phyloP scores from a whole-genome alignment of 2,888 invertebrate species.

The Tinea semifulvella region DNA sequence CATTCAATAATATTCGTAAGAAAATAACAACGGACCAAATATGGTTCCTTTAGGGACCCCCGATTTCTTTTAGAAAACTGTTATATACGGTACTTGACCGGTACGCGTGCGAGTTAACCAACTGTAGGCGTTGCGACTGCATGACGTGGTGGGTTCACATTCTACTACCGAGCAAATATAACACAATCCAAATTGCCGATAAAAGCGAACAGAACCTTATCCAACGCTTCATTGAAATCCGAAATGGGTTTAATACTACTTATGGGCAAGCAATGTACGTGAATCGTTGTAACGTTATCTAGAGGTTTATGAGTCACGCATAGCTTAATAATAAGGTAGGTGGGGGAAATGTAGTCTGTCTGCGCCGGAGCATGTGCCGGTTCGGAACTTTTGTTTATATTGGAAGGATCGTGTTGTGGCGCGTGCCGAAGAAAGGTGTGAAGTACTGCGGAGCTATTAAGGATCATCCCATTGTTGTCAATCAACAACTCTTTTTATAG shows the following conservation, averaged over 20 bases:
- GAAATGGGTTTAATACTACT: constrained; percentile 9
- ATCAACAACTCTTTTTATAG: constrained; percentile 5
- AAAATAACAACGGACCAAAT: neutral
- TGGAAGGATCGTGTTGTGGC: constrained; percentile 31
- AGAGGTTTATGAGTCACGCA: neutral
- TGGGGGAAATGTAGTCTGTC: constrained; percentile 30
- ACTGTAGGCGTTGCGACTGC: constrained; percentile 54
- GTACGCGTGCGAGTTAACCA: constrained; percentile 51
- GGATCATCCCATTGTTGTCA: neutral
- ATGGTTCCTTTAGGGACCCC: neutral
- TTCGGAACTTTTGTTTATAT: constrained; percentile 43
- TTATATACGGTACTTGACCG: constrained; percentile 11
- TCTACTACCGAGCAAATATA: neutral
- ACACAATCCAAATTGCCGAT: neutral
- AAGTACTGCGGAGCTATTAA: neutral
- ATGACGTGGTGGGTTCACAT: constrained; percentile 39
- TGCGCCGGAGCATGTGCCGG: constrained; percentile 14
- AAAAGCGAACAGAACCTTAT: constrained; percentile 23
- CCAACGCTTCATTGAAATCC: constrained; percentile 36
- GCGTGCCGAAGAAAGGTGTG: constrained; percentile 33
- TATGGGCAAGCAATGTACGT: neutral
- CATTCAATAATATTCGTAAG: neutral
- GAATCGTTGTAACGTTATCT: neutral
- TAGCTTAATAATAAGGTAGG: constrained; percentile 22
- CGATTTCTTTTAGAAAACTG: constrained; percentile 23